These are phyloP conservation scores for Yponomeuta malinellus DNA, from an alignment of 2,888 invertebrate species.

Conservation along the genomic window DNA sequence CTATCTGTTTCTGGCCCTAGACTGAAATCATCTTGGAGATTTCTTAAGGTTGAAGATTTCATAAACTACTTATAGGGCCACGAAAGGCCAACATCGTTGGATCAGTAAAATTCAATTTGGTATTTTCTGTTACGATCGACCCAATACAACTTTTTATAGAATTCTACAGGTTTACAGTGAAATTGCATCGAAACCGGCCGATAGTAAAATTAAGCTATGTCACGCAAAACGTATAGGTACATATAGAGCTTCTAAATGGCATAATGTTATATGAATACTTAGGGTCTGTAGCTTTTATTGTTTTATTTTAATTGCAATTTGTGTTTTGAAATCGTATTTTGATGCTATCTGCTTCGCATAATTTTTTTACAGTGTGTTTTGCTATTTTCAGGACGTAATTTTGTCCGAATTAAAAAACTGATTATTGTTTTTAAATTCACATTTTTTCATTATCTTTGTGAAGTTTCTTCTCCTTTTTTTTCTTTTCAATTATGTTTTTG, in stretches of 20 bases:
- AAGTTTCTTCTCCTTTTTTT: background rate
- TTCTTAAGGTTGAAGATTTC: too few species aligned
- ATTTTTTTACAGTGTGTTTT: background rate
- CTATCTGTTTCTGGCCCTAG: too few species aligned
- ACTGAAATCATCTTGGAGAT: too few species aligned
- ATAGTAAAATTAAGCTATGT: slow-evolving; percentile 12
- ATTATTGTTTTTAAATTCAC: background rate
- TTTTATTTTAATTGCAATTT: slow-evolving; percentile 5
- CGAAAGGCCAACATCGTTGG: too few species aligned
- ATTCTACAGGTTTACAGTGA: slow-evolving; percentile 15
- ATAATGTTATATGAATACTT: slow-evolving; percentile 6
- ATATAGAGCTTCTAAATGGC: slow-evolving; percentile 10
- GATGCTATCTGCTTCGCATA: background rate
- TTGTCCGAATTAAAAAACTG: background rate
- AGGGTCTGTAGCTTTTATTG: slow-evolving; percentile 8
- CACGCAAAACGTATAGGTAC: background rate
- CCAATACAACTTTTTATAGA: too few species aligned
- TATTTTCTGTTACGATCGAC: too few species aligned
- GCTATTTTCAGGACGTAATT: background rate
- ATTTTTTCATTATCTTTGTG: background rate
- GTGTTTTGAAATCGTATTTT: slow-evolving; percentile 9
- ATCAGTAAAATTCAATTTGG: too few species aligned
- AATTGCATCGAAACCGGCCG: slow-evolving; percentile 12
- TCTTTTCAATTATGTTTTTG: slow-evolving; percentile 29
- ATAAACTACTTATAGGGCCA: too few species aligned